Conservation (phyloP, 1,140 invertebrate genomes). For the Eulimnadia texana region DNA sequence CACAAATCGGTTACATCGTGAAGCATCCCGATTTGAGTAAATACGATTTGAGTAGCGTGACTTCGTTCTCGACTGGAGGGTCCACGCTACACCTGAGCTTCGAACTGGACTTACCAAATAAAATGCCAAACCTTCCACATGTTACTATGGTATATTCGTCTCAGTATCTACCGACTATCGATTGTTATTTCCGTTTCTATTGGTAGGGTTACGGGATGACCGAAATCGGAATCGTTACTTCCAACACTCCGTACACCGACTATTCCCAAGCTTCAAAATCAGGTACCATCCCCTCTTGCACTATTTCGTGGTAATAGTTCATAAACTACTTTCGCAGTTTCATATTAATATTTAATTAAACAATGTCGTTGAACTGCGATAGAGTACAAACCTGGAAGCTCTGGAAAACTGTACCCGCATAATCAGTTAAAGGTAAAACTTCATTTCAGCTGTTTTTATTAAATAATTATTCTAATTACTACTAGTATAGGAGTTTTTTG, state of each 20-base stretch:
- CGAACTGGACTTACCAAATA: background rate
- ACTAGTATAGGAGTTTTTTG: too few relatives aligned
- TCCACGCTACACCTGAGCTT: background rate
- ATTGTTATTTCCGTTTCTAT: background rate
- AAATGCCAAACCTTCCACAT: background rate
- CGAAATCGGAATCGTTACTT: background rate
- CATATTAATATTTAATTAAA: too few relatives aligned
- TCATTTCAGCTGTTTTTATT: background rate
- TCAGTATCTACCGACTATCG: background rate
- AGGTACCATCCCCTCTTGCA: too few relatives aligned
- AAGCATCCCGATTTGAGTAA: background rate
- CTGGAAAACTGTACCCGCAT: background rate
- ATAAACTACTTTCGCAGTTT: too few relatives aligned
- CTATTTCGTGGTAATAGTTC: too few relatives aligned
- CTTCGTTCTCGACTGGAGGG: background rate
- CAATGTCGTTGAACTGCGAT: too few relatives aligned
- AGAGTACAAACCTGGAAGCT: background rate
- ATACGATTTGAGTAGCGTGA: constrained; percentile 1
- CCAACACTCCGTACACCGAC: background rate
- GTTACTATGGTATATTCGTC: background rate
- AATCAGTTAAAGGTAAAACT: background rate
- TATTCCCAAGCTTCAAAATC: background rate
- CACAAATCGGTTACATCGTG: constrained; percentile 2
- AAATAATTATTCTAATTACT: too few relatives aligned
- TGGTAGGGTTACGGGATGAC: background rate